phyloP scores from a whole-genome alignment of 1,140 invertebrate genomes.

The Ips typographus region DNA sequence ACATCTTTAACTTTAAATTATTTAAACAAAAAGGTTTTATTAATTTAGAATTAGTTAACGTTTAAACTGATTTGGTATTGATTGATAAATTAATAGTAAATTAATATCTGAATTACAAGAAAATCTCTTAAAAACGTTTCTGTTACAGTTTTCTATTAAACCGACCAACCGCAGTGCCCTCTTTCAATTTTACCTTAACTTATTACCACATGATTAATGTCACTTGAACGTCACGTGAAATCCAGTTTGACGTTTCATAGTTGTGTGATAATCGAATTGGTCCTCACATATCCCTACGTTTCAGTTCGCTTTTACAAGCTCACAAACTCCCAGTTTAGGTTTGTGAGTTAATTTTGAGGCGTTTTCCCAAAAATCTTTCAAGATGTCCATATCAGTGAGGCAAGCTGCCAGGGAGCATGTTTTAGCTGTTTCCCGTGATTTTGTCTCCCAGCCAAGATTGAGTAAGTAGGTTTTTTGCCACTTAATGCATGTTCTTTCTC shows the following conservation, averaged over 20 bases:
- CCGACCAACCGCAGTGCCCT: no score
- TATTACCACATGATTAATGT: constrained; percentile 17
- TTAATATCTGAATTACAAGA: no score
- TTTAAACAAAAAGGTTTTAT: no score
- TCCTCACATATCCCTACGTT: not conserved
- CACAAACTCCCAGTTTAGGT: constrained; percentile 7
- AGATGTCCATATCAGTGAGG: constrained; percentile 53
- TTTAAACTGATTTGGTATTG: no score
- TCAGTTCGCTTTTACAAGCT: constrained; percentile 8
- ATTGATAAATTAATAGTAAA: no score
- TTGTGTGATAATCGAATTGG: constrained; percentile 1
- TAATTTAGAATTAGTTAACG: no score
- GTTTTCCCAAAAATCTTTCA: constrained; percentile 13
- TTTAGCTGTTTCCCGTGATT: constrained; percentile 92
- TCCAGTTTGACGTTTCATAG: constrained; percentile 1
- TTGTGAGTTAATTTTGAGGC: constrained; percentile 10
- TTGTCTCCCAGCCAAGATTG: constrained; percentile 94
- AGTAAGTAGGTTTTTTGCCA: constrained; percentile 75
- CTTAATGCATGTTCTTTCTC: not conserved
- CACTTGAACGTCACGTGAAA: constrained; percentile 13
- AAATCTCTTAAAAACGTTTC: no score
- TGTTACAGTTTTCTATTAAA: no score
- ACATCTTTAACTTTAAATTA: no score
- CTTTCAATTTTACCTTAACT: not conserved
- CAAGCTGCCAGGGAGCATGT: constrained; percentile 77